Evolutionary conservation across 2,113 vertebrate species (phyloP).

Genomic region (Pardalotus punctatus): DNA sequence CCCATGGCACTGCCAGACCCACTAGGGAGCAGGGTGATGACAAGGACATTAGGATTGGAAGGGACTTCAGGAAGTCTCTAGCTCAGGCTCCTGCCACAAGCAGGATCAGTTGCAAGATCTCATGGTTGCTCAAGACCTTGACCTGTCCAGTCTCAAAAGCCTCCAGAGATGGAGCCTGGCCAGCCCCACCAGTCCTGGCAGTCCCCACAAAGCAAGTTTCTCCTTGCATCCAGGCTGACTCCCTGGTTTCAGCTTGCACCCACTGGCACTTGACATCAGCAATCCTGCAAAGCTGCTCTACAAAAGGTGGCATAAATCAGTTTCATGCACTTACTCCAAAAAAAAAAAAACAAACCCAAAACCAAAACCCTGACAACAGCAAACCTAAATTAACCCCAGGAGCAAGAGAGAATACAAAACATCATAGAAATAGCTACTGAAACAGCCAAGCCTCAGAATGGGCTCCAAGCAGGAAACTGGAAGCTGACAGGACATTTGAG

Average conservation of each 20-base stretch:
- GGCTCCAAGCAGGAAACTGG: background rate
- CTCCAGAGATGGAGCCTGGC: background rate
- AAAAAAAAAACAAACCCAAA: background rate
- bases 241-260: background rate
- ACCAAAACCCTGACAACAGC: background rate
- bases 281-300: background rate
- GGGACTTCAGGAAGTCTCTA: background rate
- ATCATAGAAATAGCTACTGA: background rate
- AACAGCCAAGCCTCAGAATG: background rate
- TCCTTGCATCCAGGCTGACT: background rate
- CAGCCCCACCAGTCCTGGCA: background rate
- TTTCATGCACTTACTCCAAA: background rate
- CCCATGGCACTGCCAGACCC: background rate
- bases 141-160: background rate
- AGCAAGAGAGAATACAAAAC: background rate
- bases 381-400: background rate
- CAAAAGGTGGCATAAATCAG: accelerated
- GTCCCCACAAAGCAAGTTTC: background rate
- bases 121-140: background rate
- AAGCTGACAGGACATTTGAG: background rate
- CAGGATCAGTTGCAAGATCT: background rate
- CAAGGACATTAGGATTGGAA: background rate
- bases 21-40: background rate
- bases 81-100: background rate
- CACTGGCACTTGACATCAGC: background rate